These are phyloP conservation scores for Diprion similis DNA, from an alignment of 1,140 invertebrate species.

Conservation along the genomic window DNA sequence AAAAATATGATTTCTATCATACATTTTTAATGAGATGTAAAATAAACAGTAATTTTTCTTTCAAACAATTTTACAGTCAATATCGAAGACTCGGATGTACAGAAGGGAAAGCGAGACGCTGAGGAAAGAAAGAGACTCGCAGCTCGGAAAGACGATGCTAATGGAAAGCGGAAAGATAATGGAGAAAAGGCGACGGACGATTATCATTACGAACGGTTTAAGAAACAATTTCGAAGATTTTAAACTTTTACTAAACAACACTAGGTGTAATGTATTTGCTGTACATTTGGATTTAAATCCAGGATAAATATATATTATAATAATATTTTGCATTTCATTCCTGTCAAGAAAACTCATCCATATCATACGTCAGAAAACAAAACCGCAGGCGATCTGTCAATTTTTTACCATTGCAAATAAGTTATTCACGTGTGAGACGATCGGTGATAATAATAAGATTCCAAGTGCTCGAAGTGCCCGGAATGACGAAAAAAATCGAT, in stretches of 20 bases:
- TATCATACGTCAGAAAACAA: too few species aligned
- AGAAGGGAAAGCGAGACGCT: conserved; percentile 65
- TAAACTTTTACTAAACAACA: conserved; percentile 46
- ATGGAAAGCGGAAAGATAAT: conserved; percentile 72
- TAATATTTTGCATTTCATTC: too few species aligned
- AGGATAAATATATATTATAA: not conserved
- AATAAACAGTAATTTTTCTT: not conserved
- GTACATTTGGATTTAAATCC: not conserved
- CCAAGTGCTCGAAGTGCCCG: too few species aligned
- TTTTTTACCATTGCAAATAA: too few species aligned
- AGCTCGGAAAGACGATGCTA: conserved; percentile 64
- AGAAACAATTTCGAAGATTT: conserved; percentile 94
- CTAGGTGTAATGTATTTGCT: not conserved
- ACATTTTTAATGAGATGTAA: not conserved
- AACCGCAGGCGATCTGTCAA: too few species aligned
- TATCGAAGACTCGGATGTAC: conserved; percentile 74
- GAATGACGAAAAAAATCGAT: too few species aligned
- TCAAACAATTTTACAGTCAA: conserved; percentile 71
- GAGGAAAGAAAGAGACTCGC: conserved; percentile 62
- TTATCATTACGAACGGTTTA: conserved; percentile 96
- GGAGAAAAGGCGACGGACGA: conserved; percentile 94
- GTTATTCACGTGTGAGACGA: too few species aligned
- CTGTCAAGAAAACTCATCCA: too few species aligned
- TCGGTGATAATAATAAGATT: too few species aligned
- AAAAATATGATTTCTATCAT: conserved; percentile 15